Evolutionary conservation across 2,113 vertebrate genomes (phyloP).

Genomic region (Lampris incognitus): DNA sequence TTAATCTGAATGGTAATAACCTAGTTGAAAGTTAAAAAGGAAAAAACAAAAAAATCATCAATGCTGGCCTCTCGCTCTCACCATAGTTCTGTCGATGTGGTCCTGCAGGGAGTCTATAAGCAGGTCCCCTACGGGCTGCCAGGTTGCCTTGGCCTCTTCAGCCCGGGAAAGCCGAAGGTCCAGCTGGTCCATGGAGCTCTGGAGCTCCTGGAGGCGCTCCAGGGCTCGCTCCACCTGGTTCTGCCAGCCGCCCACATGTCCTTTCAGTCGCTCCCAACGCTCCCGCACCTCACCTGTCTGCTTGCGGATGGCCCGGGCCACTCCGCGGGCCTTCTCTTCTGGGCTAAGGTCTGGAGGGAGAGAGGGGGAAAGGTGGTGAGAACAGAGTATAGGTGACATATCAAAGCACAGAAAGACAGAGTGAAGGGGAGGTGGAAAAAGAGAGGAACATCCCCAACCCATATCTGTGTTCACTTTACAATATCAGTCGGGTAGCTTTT

Average conservation of each 20-base stretch:
- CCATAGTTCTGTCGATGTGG: constrained; percentile 90
- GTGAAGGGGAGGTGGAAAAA: not conserved
- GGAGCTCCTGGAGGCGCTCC: constrained; percentile 92
- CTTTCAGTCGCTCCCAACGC: constrained; percentile 92
- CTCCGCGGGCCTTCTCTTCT: constrained; percentile 91
- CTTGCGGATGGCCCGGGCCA: constrained; percentile 95
- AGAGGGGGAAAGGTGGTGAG: not conserved
- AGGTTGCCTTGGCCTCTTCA: constrained; percentile 86
- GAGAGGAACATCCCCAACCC: constrained; percentile 32
- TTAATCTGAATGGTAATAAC: not conserved
- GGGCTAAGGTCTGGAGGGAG: constrained; percentile 86
- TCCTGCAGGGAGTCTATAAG: constrained; percentile 95
- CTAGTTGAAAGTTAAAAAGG: not conserved
- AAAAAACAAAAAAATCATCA: not conserved
- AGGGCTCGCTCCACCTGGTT: constrained; percentile 91
- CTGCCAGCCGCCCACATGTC: constrained; percentile 88
- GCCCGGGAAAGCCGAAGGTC: constrained; percentile 89
- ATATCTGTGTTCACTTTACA: constrained; percentile 31
- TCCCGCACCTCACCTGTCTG: constrained; percentile 93
- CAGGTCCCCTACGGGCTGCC: constrained; percentile 94
- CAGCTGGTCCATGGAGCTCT: constrained; percentile 94
- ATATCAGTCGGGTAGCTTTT: constrained; percentile 51
- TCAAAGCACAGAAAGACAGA: constrained; percentile 14
- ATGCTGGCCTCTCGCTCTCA: constrained; percentile 76
- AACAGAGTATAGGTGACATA: constrained; percentile 12